These are phyloP conservation scores for Ctenosaura bakeri DNA, from an alignment of 2,797 vertebrate species.

Conservation along the genomic window DNA sequence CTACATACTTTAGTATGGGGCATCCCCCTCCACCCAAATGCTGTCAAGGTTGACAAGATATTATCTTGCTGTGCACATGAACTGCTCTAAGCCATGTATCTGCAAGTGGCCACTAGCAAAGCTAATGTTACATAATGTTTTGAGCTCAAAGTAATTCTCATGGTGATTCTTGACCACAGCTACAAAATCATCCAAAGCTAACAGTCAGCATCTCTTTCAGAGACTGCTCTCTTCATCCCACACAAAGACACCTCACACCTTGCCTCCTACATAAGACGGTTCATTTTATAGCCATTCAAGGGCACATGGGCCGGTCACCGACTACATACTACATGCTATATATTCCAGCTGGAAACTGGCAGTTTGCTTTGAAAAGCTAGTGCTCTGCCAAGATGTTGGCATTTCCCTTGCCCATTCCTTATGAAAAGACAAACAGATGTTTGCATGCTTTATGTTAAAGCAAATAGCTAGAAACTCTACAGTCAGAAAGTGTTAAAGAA, in stretches of 20 bases:
- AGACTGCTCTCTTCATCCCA: neutral
- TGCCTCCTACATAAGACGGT: neutral
- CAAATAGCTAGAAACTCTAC: neutral
- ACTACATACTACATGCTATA: neutral
- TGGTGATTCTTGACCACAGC: neutral
- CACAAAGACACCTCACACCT: neutral
- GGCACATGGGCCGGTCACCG: neutral
- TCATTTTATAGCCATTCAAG: neutral
- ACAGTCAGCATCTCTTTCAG: neutral
- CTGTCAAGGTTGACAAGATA: neutral
- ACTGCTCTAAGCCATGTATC: neutral
- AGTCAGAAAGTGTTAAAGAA: neutral
- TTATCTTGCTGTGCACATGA: neutral
- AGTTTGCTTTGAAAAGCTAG: neutral
- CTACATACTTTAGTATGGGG: neutral
- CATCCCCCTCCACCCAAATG: neutral
- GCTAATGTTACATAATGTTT: neutral
- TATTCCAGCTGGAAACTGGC: neutral
- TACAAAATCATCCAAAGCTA: neutral
- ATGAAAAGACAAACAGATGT: neutral
- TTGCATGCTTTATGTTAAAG: neutral
- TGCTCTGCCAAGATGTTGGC: neutral
- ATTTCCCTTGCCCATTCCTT: neutral
- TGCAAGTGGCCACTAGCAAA: neutral
- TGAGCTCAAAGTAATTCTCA: neutral